phyloP scores from a whole-genome alignment of 2,113 vertebrate genomes.

The Zosterops lateralis region DNA sequence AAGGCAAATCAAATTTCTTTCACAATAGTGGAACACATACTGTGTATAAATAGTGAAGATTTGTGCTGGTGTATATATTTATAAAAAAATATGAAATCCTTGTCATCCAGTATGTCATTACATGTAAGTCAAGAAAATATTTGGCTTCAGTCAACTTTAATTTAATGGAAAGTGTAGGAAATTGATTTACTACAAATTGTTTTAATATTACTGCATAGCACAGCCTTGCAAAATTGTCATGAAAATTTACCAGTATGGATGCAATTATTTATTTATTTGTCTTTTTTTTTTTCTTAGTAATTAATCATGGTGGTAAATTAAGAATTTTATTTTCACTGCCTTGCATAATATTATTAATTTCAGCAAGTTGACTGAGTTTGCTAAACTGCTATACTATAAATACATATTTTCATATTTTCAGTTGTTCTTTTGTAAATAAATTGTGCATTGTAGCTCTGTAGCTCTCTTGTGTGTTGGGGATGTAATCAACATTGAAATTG shows the following conservation, averaged over 20 bases:
- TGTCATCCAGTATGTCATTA: background rate
- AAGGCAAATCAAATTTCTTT: background rate
- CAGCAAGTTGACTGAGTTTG: background rate
- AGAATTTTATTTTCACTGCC: background rate
- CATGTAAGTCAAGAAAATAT: background rate
- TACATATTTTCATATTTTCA: background rate
- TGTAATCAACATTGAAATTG: background rate
- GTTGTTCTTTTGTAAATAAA: background rate
- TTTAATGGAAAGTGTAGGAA: background rate
- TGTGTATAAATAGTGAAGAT: background rate
- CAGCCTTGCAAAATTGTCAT: background rate
- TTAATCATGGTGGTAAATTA: background rate
- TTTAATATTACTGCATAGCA: background rate
- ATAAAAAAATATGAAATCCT: background rate
- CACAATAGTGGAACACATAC: background rate
- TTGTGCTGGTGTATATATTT: background rate
- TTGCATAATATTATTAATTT: background rate
- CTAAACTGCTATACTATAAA: background rate
- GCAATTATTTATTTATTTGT: background rate
- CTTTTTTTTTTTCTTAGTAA: background rate
- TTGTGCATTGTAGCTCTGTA: background rate
- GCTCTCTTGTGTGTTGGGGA: background rate
- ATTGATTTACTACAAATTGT: conserved; percentile 5
- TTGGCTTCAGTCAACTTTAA: background rate
- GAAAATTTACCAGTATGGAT: background rate